A percentile compares a stretch with the other conserved stretches of the same genome.
phyloP scores from a whole-genome alignment of 1,140 invertebrate species.

The Microplitis mediator region DNA sequence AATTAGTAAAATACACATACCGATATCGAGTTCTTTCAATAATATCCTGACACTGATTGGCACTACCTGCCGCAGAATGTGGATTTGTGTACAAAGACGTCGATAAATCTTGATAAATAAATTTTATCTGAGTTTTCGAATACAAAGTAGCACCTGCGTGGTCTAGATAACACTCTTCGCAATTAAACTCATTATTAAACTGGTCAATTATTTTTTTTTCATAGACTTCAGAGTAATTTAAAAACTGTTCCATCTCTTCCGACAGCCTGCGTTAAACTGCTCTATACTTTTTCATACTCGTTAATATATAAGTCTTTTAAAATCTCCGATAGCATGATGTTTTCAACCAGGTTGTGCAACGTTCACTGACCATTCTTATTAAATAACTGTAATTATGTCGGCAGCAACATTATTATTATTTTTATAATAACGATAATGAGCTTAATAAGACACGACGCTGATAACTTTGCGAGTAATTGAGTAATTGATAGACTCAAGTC shows the following conservation, averaged over 20 bases:
- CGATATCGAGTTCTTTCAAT: constrained; percentile 81
- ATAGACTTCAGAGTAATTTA: constrained; percentile 37
- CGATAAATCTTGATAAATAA: constrained; percentile 70
- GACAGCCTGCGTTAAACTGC: constrained; percentile 74
- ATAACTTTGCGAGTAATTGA: too few relatives aligned
- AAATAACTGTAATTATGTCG: background rate
- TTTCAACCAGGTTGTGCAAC: background rate
- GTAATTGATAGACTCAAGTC: too few relatives aligned
- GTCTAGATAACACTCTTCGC: constrained; percentile 75
- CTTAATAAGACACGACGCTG: too few relatives aligned
- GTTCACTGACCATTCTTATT: background rate
- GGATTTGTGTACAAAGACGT: constrained; percentile 85
- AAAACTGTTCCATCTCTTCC: constrained; percentile 1
- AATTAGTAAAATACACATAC: constrained; percentile 58
- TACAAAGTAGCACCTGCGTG: constrained; percentile 89
- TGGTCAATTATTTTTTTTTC: constrained; percentile 32
- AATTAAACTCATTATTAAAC: constrained; percentile 43
- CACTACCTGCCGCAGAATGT: constrained; percentile 74
- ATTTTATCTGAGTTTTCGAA: constrained; percentile 74
- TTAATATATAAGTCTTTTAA: too few relatives aligned
- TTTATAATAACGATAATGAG: too few relatives aligned
- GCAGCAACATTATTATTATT: background rate
- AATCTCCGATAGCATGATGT: too few relatives aligned
- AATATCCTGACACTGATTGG: constrained; percentile 76
- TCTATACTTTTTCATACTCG: too few relatives aligned